A percentile compares a stretch with the other conserved stretches of the same genome.
Conservation (phyloP, 2,888 invertebrate genomes). For the Parnassius mnemosyne region DNA sequence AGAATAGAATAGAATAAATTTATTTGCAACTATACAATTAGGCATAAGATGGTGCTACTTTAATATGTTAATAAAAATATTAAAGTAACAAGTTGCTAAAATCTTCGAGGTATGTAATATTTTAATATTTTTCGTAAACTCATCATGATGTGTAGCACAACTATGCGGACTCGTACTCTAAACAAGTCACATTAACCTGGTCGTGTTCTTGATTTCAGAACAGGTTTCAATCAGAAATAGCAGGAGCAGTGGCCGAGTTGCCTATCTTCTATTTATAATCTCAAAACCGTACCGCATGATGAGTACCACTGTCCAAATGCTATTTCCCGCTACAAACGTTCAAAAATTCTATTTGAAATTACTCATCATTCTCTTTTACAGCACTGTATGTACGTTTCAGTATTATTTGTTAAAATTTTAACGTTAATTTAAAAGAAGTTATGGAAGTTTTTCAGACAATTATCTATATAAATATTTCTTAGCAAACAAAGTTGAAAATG, state of each 20-base stretch:
- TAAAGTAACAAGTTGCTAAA: too few species aligned
- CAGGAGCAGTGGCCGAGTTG: constrained; percentile 65
- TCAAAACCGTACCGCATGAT: constrained; percentile 47
- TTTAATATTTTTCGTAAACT: too few species aligned
- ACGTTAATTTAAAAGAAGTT: too few species aligned
- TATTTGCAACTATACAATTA: too few species aligned
- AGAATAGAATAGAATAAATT: too few species aligned
- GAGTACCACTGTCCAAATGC: constrained; percentile 51
- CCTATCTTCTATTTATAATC: constrained; percentile 68
- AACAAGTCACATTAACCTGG: constrained; percentile 47
- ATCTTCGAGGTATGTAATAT: too few species aligned
- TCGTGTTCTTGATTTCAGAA: constrained; percentile 59
- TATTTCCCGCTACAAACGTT: constrained; percentile 49
- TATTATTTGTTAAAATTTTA: too few species aligned
- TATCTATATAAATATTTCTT: too few species aligned
- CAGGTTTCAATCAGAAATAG: constrained; percentile 63
- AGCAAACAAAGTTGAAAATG: too few species aligned
- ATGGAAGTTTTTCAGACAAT: too few species aligned
- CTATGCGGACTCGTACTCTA: constrained; percentile 27
- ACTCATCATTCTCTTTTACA: constrained; percentile 13
- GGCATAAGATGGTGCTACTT: too few species aligned
- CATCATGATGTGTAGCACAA: not conserved
- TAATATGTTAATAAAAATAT: too few species aligned
- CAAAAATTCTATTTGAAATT: constrained; percentile 27
- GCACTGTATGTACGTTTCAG: not conserved